These are phyloP conservation scores for Pristionchus maxplancki DNA, from an alignment of 2,888 invertebrate genomes.

Conservation along the genomic window DNA sequence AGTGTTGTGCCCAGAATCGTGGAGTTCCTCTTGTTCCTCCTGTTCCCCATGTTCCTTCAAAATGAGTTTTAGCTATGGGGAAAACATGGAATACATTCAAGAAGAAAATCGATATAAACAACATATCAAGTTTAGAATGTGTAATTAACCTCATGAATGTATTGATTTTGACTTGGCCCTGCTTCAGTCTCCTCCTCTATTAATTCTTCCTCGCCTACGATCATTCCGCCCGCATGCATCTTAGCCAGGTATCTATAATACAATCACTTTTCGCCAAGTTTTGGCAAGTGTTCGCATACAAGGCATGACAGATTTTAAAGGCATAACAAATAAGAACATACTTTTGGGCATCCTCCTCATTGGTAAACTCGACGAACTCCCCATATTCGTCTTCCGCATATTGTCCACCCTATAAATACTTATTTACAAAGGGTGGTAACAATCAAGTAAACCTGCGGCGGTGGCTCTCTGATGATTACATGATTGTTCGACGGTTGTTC, in stretches of 20 bases:
- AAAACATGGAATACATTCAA: too few relatives aligned
- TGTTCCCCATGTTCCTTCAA: not conserved
- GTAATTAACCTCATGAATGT: not conserved
- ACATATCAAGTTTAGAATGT: too few relatives aligned
- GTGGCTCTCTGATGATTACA: not conserved
- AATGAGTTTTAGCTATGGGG: not conserved
- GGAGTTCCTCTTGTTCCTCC: not conserved
- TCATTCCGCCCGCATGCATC: not conserved
- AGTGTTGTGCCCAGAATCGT: not conserved
- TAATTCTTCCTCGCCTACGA: not conserved
- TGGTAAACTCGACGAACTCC: not conserved
- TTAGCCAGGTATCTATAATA: not conserved
- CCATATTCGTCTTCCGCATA: not conserved
- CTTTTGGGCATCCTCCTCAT: slow-evolving; percentile 17
- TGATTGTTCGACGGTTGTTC: not conserved
- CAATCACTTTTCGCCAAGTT: not conserved
- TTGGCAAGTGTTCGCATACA: too few relatives aligned
- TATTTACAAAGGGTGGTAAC: too few relatives aligned
- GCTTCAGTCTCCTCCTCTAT: slow-evolving; percentile 6
- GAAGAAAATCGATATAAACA: too few relatives aligned
- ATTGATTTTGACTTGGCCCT: not conserved
- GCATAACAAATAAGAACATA: not conserved
- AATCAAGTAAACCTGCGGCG: not conserved
- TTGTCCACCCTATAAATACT: not conserved
- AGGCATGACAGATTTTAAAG: too few relatives aligned